Base-by-base conservation (phyloP, 2,888 invertebrate genomes). In the Macrostomum cliftonense region DNA sequence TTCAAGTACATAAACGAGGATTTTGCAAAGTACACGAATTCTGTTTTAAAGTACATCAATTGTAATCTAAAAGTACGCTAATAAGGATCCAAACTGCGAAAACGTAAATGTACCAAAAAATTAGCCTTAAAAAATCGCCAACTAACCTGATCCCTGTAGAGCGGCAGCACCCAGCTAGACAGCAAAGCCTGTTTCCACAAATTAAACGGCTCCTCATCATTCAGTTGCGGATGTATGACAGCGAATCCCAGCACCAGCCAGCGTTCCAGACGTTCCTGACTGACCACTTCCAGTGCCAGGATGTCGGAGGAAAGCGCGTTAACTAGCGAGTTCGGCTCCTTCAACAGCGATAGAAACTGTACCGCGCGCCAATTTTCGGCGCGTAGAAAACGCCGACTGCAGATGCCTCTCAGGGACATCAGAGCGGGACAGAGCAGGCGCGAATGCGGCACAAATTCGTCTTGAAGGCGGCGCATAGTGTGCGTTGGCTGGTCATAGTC, bases 251-350 rank as follows among this genome's bases (percentile, higher is more conserved):
- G 39, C 19, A 95, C 83, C 21, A 97, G 82, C 91, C 93, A 99
- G 61, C 87, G 78, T 65, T 99, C 97, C 76, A 99, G 81, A 39
- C 79, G 77, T 64, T 99, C 95, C 52, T 95, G 71, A 1, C 95
- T 91, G 45, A 99, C 73, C 70, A 85, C 95, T 74, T 99, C 97
- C 70, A 93, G 95, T 1, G 93, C 91, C 78, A 93, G 88, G 19
- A 83, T 85, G 59, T 91, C 91, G 0, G 89, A 88, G 59, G 85
- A 82, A 0, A 89, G 83, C 4, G 93, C 89, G 68, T 88, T 91
- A 17, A 95, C 73, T 47, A 99, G 77, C 62, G 86, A 83, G n/a
- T 82, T 79, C 1, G 97, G 91, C 69, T 87, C 89, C 28, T 88
- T 84, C 2, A 93, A 83, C 40, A 97, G 74, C 62, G 91, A 93